Evolutionary conservation across 1,140 invertebrate genomes (phyloP), one percentile per base, ranked within the genome.

Genomic region (Cephus cinctus): DNA sequence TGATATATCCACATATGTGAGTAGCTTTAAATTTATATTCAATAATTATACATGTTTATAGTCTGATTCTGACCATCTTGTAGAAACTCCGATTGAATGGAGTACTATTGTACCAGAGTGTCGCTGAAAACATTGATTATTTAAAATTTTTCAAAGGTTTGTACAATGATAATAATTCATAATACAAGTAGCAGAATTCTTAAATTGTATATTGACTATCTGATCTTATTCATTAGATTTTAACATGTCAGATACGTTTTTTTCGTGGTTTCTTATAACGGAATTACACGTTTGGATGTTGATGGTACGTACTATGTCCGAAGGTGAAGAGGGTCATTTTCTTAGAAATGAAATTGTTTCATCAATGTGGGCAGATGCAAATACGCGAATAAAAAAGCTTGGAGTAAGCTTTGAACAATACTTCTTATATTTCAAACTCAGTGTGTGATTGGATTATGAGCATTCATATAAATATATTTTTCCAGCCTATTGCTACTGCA

Each of bases 281-380:
- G 90, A 93, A 69, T 71, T 94, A 12, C 90, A 94, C 69, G 80
- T 93, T 1, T 94, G 92, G 92, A 82, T 94, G 77, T 55, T 92
- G 5, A 75, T 86, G 63, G 80, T 85, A 11, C 78, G 90, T 32
- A 80, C 84, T 4, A 92, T 92, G 87, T 83, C 85, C 18, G 87
- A 91, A 72, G 79, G 78, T 14, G 78, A 85, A 25, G 75, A 87
- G 61, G 91, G 91, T 3, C 67, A 80, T 56, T 74, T 80, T 57
- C 61, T 89, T n/a, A 80, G 89, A 56, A 89, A 91, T 73, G 70
- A 73, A 59, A 75, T 93, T 12, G 78, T 94, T 12, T 81, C 87
- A 75, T 82, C 87, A 2, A 78, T 94, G 75, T 94, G 92, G 92
- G 69, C 82, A 34, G 91, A 94, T 81, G 80, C 87, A n/a, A 78